A percentile compares a stretch with the other conserved stretches of the same genome.
Conservation (phyloP, 2,888 invertebrate genomes). For the Rhimphoctona megacephalus region DNA sequence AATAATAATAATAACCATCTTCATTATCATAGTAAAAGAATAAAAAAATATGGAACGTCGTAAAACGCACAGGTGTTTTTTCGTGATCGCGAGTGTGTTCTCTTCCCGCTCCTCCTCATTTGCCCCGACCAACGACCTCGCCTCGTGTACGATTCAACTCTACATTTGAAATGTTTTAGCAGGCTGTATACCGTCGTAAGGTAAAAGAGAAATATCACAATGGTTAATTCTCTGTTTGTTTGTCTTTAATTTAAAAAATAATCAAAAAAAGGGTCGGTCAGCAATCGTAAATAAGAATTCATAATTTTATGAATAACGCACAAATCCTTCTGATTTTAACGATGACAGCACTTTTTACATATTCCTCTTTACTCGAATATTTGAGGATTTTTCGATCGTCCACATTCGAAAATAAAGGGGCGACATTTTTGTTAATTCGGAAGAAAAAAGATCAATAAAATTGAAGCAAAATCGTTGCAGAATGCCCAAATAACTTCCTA, state of each 20-base stretch:
- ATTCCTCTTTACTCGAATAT: neutral
- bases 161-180: neutral
- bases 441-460: neutral
- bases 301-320: neutral
- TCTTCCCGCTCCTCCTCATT: constrained; percentile 40
- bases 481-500: too few relatives aligned
- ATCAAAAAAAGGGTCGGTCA: neutral
- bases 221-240: neutral
- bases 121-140: neutral
- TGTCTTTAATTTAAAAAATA: neutral
- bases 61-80: constrained; percentile 83
- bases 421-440: neutral
- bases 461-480: neutral
- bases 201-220: neutral
- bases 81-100: constrained; percentile 79
- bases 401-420: neutral
- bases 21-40: constrained; percentile 24
- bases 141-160: constrained; percentile 9
- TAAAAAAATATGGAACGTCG: constrained; percentile 20
- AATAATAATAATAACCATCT: constrained; percentile 9
- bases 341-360: neutral
- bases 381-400: neutral
- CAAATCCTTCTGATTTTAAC: neutral
- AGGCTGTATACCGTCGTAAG: neutral
- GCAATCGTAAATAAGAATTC: neutral